A percentile compares a stretch with the other conserved stretches of the same genome.
These are phyloP conservation scores for Gymnarchus niloticus DNA, from an alignment of 2,113 vertebrate species.

Conservation along the genomic window DNA sequence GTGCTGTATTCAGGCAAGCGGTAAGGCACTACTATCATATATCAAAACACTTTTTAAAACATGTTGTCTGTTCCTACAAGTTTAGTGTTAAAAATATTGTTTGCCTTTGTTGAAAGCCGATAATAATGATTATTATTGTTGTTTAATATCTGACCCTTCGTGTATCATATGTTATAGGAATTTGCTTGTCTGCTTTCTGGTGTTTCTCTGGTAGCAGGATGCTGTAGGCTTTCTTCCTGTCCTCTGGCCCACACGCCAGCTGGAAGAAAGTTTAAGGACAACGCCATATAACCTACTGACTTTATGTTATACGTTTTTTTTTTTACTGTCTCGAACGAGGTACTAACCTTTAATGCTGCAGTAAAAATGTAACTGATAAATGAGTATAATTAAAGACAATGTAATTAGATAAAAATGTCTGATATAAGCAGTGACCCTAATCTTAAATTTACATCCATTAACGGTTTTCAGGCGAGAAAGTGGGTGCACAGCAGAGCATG, in stretches of 20 bases:
- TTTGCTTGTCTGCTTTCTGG: background rate
- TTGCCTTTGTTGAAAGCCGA: background rate
- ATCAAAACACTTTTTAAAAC: background rate
- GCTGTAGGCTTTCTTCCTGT: background rate
- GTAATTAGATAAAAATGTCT: background rate
- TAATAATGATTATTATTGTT: background rate
- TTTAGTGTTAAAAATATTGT: background rate
- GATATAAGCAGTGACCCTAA: background rate
- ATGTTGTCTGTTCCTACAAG: background rate
- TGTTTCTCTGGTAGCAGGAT: background rate
- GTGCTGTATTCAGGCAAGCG: background rate
- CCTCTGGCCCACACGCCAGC: background rate
- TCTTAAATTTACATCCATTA: conserved; percentile 1
- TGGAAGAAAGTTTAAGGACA: background rate
- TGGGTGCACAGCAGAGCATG: background rate
- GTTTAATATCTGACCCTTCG: background rate
- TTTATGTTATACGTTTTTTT: background rate
- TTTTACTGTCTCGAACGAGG: background rate
- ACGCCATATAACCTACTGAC: background rate
- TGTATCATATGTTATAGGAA: background rate
- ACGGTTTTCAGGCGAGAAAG: background rate
- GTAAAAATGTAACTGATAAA: background rate
- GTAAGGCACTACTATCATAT: background rate
- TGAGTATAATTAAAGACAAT: background rate
- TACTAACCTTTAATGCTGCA: background rate